Percentiles rank a stretch among this genome's conserved stretches.
These are phyloP conservation scores for Cordilura impudica DNA, from an alignment of 2,888 invertebrate genomes.

Conservation along the genomic window DNA sequence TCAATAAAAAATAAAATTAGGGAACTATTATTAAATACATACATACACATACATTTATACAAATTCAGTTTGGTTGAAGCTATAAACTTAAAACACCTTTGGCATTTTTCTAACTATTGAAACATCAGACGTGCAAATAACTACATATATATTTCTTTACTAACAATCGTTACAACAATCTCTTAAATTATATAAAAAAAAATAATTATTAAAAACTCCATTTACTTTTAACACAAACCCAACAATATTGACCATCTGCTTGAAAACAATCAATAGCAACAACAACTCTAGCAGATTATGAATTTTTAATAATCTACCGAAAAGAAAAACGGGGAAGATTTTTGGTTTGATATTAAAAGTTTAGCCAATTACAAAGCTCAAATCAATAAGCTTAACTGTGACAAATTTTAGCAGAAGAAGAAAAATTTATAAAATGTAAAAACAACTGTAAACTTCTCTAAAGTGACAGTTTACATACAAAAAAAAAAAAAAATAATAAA, in stretches of 20 bases:
- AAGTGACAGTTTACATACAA: conserved; percentile 3
- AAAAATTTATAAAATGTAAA: conserved; percentile 49
- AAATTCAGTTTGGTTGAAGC: conserved; percentile 38
- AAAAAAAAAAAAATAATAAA: conserved; percentile 18
- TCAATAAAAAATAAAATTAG: conserved; percentile 61
- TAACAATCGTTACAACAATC: not conserved
- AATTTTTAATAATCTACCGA: conserved; percentile 9
- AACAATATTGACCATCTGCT: not conserved
- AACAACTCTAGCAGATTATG: not conserved
- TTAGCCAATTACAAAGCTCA: conserved; percentile 69
- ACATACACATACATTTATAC: not conserved
- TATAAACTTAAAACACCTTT: conserved; percentile 39
- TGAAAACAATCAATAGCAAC: conserved; percentile 6
- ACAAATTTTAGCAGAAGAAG: conserved; percentile 67
- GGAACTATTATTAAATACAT: conserved; percentile 33
- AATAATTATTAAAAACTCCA: conserved; percentile 5
- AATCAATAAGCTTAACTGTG: conserved; percentile 78
- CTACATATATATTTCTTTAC: too few species aligned
- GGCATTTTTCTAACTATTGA: not conserved
- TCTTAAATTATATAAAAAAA: not conserved
- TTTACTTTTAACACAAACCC: not conserved
- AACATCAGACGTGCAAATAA: too few species aligned
- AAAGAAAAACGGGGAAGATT: conserved; percentile 25
- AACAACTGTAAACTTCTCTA: not conserved
- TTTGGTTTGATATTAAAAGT: conserved; percentile 19